These are phyloP conservation scores for Rhingia campestris DNA, from an alignment of 2,888 invertebrate species.

Conservation along the genomic window DNA sequence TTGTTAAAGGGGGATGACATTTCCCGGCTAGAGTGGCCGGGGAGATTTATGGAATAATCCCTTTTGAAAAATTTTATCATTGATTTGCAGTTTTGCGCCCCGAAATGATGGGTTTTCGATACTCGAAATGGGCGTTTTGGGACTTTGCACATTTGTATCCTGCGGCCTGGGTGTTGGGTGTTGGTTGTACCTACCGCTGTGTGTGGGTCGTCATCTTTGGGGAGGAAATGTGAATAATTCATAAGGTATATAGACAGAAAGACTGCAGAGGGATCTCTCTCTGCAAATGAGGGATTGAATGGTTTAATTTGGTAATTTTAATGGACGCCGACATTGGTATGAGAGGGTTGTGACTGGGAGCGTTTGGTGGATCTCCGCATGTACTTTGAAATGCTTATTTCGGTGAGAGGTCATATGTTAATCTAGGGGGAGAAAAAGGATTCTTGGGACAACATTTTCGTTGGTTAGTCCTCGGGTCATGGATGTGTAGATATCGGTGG, in stretches of 20 bases:
- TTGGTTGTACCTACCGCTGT: background rate
- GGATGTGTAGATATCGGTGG: background rate
- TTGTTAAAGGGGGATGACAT: constrained; percentile 67
- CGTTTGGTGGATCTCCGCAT: background rate
- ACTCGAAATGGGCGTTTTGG: constrained; percentile 60
- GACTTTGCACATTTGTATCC: constrained; percentile 64
- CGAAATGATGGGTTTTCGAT: constrained; percentile 66
- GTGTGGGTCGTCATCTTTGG: constrained; percentile 35
- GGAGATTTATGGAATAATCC: constrained; percentile 71
- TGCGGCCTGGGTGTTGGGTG: constrained; percentile 35
- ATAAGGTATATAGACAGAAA: constrained; percentile 76
- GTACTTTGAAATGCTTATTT: constrained; percentile 52
- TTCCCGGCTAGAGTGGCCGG: constrained; percentile 34
- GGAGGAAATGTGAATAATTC: constrained; percentile 78
- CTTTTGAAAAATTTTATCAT: constrained; percentile 72
- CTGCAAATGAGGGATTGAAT: constrained; percentile 70
- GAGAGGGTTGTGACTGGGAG: background rate
- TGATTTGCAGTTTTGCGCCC: constrained; percentile 70
- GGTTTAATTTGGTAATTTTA: constrained; percentile 74
- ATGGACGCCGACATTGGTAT: constrained; percentile 35
- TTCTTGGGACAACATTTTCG: constrained; percentile 41
- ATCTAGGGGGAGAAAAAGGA: constrained; percentile 40
- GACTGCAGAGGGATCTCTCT: constrained; percentile 20
- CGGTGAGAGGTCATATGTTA: constrained; percentile 57
- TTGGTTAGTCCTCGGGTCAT: constrained; percentile 35